Evolutionary conservation across 2,888 invertebrate genomes (phyloP).

Genomic region (Meandrusa payeni): DNA sequence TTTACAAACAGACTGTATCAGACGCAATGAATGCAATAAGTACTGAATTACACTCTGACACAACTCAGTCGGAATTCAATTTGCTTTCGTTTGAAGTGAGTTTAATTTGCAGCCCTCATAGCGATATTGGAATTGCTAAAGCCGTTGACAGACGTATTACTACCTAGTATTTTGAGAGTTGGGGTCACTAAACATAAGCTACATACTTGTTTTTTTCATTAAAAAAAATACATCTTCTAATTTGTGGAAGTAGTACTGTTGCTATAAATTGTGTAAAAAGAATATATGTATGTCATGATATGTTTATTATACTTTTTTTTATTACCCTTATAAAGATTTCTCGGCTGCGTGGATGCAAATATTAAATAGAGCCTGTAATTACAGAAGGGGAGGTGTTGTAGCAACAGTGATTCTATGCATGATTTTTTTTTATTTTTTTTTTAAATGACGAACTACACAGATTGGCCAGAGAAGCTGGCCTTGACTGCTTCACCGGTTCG

Average conservation of each 20-base stretch:
- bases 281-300: no score
- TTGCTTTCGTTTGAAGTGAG: slow-evolving; percentile 37
- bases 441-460: no score
- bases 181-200: no score
- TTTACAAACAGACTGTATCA: slow-evolving; percentile 20
- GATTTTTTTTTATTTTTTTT: no score
- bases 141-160: slow-evolving; percentile 24
- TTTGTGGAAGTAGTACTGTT: no score
- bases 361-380: background rate
- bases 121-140: slow-evolving; percentile 26
- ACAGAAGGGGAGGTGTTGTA: background rate
- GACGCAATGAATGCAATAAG: slow-evolving; percentile 21
- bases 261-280: no score
- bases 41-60: slow-evolving; percentile 25
- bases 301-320: no score
- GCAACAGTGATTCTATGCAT: background rate
- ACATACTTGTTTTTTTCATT: no score
- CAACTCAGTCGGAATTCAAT: slow-evolving; percentile 38
- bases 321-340: no score
- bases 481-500: no score
- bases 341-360: background rate
- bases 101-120: slow-evolving; percentile 35
- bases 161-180: no score
- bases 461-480: no score
- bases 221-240: background rate